Evolutionary conservation across 1,140 invertebrate species (phyloP).

Genomic region (Diplogasteroides magnus): DNA sequence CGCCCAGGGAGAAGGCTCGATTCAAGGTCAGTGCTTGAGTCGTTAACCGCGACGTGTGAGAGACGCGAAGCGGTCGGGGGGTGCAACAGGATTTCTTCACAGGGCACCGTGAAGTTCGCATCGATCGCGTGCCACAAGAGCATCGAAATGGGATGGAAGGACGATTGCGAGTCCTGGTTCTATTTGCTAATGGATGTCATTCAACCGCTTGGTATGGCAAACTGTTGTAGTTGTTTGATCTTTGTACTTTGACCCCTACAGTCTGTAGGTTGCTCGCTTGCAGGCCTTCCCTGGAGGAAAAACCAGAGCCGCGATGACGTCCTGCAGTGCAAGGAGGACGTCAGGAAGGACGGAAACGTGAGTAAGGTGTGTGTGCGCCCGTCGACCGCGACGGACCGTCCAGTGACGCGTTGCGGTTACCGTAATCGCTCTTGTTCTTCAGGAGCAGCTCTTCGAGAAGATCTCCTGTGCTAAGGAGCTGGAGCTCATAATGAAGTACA

Average conservation of each 20-base stretch:
- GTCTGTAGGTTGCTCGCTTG: too few relatives aligned
- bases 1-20: neutral
- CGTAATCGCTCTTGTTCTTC: neutral
- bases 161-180: constrained; percentile 43
- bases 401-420: too few relatives aligned
- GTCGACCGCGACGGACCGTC: neutral
- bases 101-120: constrained; percentile 40
- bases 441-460: neutral
- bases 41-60: neutral
- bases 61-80: too few relatives aligned
- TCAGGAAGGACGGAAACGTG: neutral
- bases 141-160: constrained; percentile 36
- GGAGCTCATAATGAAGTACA: neutral
- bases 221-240: neutral
- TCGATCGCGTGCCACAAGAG: constrained; percentile 30
- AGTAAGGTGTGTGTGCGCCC: neutral
- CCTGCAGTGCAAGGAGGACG: neutral
- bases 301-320: neutral
- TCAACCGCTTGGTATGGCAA: constrained; percentile 5
- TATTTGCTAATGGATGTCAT: constrained; percentile 39
- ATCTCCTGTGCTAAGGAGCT: neutral
- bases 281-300: neutral
- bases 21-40: neutral
- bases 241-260: too few relatives aligned
- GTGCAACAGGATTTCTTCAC: too few relatives aligned